A percentile compares a stretch with the other conserved stretches of the same genome.
Conservation (phyloP, 2,113 vertebrate species). For the Leucopsar rothschildi region DNA sequence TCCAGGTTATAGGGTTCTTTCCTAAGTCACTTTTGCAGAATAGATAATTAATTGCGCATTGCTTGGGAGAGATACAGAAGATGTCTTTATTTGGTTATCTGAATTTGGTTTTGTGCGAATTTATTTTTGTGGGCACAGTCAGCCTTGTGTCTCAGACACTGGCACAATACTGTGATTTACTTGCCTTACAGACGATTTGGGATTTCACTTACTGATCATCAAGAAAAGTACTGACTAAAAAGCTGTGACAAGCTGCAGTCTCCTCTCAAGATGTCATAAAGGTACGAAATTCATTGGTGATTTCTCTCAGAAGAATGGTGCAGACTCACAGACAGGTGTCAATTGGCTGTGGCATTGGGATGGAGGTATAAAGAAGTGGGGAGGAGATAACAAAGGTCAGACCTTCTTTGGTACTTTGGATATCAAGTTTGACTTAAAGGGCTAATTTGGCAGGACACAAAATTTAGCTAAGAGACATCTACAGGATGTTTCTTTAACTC, state of each 20-base stretch:
- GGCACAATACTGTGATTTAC: background rate
- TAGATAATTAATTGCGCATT: background rate
- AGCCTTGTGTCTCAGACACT: background rate
- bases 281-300: fast-evolving
- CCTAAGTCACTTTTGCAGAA: background rate
- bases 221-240: background rate
- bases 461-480: background rate
- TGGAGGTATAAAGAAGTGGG: background rate
- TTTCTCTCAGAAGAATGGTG: background rate
- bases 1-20: background rate
- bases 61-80: background rate
- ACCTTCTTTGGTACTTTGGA: background rate
- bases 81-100: background rate
- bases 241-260: background rate
- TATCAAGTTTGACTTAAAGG: background rate
- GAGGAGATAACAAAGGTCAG: background rate
- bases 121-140: background rate
- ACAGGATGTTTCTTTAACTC: background rate
- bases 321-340: background rate
- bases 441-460: background rate
- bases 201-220: background rate
- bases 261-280: background rate
- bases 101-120: background rate
- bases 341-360: background rate
- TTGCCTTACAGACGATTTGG: background rate